A percentile compares a stretch with the other conserved stretches of the same genome.
Conservation (phyloP, 2,888 invertebrate species). For the Lamellibrachia columna region DNA sequence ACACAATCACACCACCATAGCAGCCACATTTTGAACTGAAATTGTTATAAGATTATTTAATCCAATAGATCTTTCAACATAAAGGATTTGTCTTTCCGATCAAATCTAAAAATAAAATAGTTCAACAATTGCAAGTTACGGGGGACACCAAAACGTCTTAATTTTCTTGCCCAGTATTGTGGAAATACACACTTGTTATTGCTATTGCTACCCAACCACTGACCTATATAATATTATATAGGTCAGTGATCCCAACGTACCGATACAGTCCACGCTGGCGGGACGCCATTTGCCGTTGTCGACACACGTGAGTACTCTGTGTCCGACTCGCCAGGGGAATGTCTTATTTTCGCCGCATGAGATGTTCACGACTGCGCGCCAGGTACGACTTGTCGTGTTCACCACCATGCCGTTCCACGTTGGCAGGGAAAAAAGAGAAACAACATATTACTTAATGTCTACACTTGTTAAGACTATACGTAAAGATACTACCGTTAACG, state of each 20-base stretch:
- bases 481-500: not conserved
- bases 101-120: too few species aligned
- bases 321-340: not conserved
- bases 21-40: too few species aligned
- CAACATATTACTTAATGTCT: not conserved
- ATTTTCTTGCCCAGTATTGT: too few species aligned
- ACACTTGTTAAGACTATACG: not conserved
- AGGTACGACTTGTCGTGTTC: not conserved
- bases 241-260: not conserved
- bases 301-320: not conserved
- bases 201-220: not conserved
- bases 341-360: not conserved
- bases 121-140: too few species aligned
- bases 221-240: not conserved
- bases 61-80: too few species aligned
- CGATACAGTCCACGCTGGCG: not conserved
- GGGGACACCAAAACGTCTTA: too few species aligned
- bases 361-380: not conserved
- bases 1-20: too few species aligned
- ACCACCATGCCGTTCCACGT: not conserved
- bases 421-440: not conserved
- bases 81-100: too few species aligned
- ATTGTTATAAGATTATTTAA: too few species aligned
- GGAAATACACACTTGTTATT: too few species aligned
- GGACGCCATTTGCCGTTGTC: not conserved